These are phyloP conservation scores for Pachypsylla venusta DNA, from an alignment of 1,140 invertebrate genomes.

Conservation along the genomic window DNA sequence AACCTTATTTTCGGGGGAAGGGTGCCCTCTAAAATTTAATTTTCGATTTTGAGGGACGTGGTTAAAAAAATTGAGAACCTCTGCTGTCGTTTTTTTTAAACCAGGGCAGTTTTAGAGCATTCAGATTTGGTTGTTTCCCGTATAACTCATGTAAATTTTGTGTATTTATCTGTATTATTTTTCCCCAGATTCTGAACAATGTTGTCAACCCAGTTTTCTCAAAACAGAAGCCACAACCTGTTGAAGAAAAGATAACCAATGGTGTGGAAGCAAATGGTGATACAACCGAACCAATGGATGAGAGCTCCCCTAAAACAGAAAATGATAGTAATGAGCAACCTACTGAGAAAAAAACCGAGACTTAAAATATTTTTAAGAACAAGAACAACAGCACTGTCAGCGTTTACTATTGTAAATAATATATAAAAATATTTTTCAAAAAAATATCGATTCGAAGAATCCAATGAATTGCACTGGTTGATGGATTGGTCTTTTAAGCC, in stretches of 20 bases:
- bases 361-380: too few species aligned
- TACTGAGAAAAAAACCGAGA: too few species aligned
- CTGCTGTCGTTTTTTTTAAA: too few species aligned
- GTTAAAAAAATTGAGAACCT: not conserved
- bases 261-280: not conserved
- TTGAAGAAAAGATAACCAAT: not conserved
- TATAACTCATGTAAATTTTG: not conserved
- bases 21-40: too few species aligned
- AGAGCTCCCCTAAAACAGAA: not conserved
- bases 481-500: too few species aligned
- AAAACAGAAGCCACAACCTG: not conserved
- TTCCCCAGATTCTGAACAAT: not conserved
- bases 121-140: not conserved
- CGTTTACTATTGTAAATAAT: too few species aligned
- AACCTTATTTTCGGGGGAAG: too few species aligned
- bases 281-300: not conserved
- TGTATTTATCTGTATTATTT: not conserved
- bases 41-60: not conserved
- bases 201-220: not conserved
- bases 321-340: too few species aligned
- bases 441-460: too few species aligned
- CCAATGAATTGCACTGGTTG: too few species aligned
- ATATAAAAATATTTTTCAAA: too few species aligned
- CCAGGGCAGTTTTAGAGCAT: not conserved
- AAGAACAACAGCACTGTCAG: too few species aligned